A percentile compares a stretch with the other conserved stretches of the same genome.
Evolutionary conservation across 2,888 invertebrate species (phyloP).

Genomic region (Mythimna loreyi): DNA sequence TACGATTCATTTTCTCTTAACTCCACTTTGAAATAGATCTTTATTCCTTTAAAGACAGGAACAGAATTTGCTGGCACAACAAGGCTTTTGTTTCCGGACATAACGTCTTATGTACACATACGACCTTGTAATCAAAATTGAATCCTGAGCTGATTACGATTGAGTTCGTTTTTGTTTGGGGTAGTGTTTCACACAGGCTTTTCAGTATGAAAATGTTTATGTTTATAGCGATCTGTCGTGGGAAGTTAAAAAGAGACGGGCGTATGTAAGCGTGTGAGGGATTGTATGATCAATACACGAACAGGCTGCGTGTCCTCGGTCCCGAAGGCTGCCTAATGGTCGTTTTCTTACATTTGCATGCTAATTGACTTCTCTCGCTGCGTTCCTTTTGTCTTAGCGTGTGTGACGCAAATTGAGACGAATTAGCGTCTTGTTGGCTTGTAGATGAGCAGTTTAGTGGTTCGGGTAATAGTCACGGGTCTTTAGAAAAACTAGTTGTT

Average conservation of each 20-base stretch:
- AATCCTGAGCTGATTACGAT: conserved; percentile 6
- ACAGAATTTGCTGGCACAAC: conserved; percentile 89
- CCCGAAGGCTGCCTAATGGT: conserved; percentile 82
- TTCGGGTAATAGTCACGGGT: conserved; percentile 16
- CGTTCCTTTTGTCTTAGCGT: conserved; percentile 80
- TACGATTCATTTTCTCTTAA: conserved; percentile 86
- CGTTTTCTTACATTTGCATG: conserved; percentile 91
- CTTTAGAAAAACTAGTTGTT: conserved; percentile 1
- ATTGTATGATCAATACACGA: conserved; percentile 87
- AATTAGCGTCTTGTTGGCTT: conserved; percentile 76
- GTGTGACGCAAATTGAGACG: conserved; percentile 82
- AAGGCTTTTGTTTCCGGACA: conserved; percentile 66
- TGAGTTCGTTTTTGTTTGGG: conserved; percentile 59
- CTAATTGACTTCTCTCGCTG: conserved; percentile 85
- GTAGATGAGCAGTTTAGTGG: conserved; percentile 58
- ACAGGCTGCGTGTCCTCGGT: conserved; percentile 74
- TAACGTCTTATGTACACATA: conserved; percentile 59
- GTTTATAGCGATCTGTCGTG: conserved; percentile 90
- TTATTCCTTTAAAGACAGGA: conserved; percentile 88
- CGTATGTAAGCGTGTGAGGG: conserved; percentile 89
- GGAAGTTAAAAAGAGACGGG: conserved; percentile 90
- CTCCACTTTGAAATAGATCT: conserved; percentile 87
- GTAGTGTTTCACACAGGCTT: conserved; percentile 68
- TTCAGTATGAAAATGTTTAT: conserved; percentile 81
- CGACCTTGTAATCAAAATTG: conserved; percentile 21